Percentiles rank a stretch among this genome's conserved stretches.
Conservation (phyloP, 2,888 invertebrate genomes). For the Cataglyphis cursor region DNA sequence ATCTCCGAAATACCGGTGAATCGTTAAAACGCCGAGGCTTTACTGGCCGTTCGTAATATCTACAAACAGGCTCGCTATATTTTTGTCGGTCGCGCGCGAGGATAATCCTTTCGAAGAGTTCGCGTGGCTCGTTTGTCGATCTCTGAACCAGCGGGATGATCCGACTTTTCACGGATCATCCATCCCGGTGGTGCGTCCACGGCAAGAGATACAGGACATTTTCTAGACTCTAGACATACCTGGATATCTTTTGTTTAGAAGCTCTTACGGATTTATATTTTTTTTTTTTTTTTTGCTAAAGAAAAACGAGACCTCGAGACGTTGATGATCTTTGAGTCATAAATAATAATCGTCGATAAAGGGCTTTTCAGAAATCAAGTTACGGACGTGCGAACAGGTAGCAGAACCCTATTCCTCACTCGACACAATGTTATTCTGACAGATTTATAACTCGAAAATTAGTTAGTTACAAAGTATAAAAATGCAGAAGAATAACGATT, state of each 20-base stretch:
- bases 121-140: conserved; percentile 47
- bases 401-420: background rate
- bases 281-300: background rate
- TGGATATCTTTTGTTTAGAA: background rate
- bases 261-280: conserved; percentile 14
- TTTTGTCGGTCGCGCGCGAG: conserved; percentile 32
- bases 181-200: background rate
- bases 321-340: too few species aligned
- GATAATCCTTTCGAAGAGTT: conserved; percentile 68
- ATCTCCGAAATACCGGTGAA: conserved; percentile 19
- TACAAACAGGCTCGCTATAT: conserved; percentile 33
- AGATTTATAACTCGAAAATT: background rate
- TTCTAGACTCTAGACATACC: background rate
- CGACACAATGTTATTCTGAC: background rate
- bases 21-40: conserved; percentile 43
- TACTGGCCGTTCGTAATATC: conserved; percentile 16
- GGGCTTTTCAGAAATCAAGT: background rate
- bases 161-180: conserved; percentile 45
- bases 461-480: background rate
- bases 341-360: background rate
- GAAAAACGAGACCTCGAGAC: background rate
- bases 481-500: background rate
- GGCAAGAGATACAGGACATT: background rate
- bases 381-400: background rate
- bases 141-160: conserved; percentile 60